These are phyloP conservation scores for Sminthurides aquaticus DNA, from an alignment of 2,888 invertebrate genomes.

Conservation along the genomic window DNA sequence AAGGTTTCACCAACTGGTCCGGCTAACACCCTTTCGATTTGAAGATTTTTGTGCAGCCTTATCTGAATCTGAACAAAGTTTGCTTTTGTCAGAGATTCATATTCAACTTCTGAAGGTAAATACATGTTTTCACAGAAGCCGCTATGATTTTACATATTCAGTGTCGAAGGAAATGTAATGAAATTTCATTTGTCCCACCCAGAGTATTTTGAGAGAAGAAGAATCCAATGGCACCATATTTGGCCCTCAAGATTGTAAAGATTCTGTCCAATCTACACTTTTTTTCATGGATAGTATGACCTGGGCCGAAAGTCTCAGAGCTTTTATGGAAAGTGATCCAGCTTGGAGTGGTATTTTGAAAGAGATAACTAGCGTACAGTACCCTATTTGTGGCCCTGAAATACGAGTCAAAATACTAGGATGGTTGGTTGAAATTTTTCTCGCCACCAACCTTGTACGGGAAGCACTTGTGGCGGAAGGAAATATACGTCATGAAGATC, in stretches of 20 bases:
- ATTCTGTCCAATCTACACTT: conserved; percentile 87
- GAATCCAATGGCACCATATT: conserved; percentile 91
- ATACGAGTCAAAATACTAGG: conserved; percentile 73
- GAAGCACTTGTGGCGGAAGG: conserved; percentile 55
- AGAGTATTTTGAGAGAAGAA: conserved; percentile 75
- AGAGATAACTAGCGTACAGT: conserved; percentile 53
- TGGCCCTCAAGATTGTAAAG: conserved; percentile 93
- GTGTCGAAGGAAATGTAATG: no score
- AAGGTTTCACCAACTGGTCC: conserved; percentile 81
- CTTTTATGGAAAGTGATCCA: conserved; percentile 82
- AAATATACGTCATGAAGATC: conserved; percentile 85
- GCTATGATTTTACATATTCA: background rate
- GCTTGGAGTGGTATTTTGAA: conserved; percentile 47
- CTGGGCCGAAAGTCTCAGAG: conserved; percentile 86
- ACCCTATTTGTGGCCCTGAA: conserved; percentile 77
- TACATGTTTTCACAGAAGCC: background rate
- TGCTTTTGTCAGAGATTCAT: conserved; percentile 85
- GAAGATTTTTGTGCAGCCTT: conserved; percentile 96
- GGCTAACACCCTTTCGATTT: conserved; percentile 85
- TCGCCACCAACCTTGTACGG: conserved; percentile 83
- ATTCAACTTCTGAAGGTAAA: conserved; percentile 75
- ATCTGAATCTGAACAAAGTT: conserved; percentile 84
- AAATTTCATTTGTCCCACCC: no score
- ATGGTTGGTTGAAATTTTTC: conserved; percentile 88
- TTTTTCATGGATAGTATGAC: conserved; percentile 91